Evolutionary conservation across 2,888 invertebrate genomes (phyloP), one percentile per base, ranked within the genome.

Genomic region (Xiphydria camelus): DNA sequence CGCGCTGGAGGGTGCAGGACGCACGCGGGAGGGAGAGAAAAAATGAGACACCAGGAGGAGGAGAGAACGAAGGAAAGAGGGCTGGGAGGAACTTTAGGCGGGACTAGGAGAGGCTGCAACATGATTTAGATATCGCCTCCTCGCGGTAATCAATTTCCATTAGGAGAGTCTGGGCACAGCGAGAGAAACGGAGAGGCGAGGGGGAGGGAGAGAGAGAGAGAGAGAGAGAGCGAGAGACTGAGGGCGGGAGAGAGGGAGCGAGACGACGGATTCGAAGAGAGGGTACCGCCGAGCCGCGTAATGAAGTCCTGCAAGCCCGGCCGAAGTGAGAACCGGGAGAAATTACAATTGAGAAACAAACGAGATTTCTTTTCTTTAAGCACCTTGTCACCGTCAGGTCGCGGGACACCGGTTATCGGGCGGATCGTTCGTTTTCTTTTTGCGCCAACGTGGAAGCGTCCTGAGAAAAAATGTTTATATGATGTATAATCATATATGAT

Each of bases 71-170:
- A 38, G 40, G 44, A 40, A 37, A 42, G 34, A 4, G 33, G 49
- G 49, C 52, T n/a, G 49, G 53, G 52, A 59, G 15, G 35, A 38
- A 35, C 36, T 22, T 26, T 17, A 9, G 31, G 43, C n/a, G 38
- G 12, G 4, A 14, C 22, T 17, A 23, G n/a, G 45, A 32, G 57
- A 57, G 57, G 55, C 57, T 57, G 53, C 53, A 53, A 57, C 64
- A 66, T 68, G 64, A 70, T 70, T 70, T 66, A 71, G 66, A 67
- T 68, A 68, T 67, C 64, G 65, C 57, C 59, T 66, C 60, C 61
- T 65, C 56, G 55, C 35, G 59, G 66, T 66, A 70, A 72, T 72
- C 67, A 69, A 70, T 70, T 72, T 65, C 60, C 70, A 70, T 70
- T 70, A 70, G 59, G 58, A 49, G 49, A 55, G 58, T 56, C 59